These are phyloP conservation scores for Neoascia interrupta DNA, from an alignment of 2,888 invertebrate genomes.

Conservation along the genomic window DNA sequence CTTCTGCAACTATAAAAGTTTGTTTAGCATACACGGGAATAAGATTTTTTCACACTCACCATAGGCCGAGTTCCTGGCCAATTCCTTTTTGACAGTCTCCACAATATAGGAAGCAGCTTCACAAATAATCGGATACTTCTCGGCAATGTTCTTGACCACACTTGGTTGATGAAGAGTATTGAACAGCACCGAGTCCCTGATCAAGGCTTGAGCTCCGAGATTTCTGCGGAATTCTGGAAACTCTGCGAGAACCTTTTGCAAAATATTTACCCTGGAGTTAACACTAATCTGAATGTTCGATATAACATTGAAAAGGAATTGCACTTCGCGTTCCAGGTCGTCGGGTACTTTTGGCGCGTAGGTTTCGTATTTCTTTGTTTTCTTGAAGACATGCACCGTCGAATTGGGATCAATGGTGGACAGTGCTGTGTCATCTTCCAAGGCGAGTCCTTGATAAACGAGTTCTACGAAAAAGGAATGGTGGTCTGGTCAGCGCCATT, in stretches of 20 bases:
- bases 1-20: conserved; percentile 74
- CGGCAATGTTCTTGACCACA: conserved; percentile 83
- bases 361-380: conserved; percentile 73
- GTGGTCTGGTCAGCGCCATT: background rate
- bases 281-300: conserved; percentile 79
- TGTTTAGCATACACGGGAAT: background rate
- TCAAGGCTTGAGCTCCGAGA: conserved; percentile 85
- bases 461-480: conserved; percentile 80
- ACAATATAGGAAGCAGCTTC: conserved; percentile 82
- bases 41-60: conserved; percentile 25
- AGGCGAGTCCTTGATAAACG: conserved; percentile 83
- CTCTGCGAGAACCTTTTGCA: conserved; percentile 84
- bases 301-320: conserved; percentile 76
- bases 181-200: conserved; percentile 87
- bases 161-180: conserved; percentile 84
- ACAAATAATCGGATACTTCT: conserved; percentile 85
- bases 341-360: conserved; percentile 71
- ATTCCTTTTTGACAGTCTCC: conserved; percentile 77
- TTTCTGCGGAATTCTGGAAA: conserved; percentile 86
- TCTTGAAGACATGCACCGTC: conserved; percentile 81
- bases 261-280: conserved; percentile 80
- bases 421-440: conserved; percentile 82
- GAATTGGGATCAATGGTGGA: conserved; percentile 82
- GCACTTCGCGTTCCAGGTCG: conserved; percentile 71
- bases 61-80: conserved; percentile 75